A percentile compares a stretch with the other conserved stretches of the same genome.
phyloP scores from a whole-genome alignment of 2,797 vertebrate species.

The Phoebastria nigripes region DNA sequence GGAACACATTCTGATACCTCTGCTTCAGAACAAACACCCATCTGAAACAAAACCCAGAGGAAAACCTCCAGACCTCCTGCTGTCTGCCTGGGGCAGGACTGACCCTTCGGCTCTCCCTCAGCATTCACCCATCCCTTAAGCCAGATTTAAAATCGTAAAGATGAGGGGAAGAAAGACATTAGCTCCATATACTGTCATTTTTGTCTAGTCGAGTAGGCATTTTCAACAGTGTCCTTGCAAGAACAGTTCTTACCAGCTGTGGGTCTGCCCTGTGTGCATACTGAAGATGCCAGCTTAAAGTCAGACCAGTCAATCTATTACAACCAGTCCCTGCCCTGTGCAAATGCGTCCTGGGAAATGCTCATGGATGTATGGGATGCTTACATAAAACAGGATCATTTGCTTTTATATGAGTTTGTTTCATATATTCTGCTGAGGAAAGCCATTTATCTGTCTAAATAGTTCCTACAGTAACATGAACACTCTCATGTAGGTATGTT shows the following conservation, averaged over 20 bases:
- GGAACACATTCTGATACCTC: background rate
- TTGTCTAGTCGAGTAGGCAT: background rate
- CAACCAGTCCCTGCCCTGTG: background rate
- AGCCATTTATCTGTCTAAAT: background rate
- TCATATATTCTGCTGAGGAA: background rate
- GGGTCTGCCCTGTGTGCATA: background rate
- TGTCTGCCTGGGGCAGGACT: background rate
- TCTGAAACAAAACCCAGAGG: background rate
- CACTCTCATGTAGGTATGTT: background rate
- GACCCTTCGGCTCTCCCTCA: background rate
- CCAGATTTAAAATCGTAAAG: background rate
- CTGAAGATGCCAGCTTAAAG: background rate
- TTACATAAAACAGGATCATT: background rate
- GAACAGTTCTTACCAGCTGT: background rate
- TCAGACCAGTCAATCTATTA: background rate
- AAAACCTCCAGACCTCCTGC: background rate
- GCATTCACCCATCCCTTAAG: background rate
- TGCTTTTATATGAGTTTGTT: background rate
- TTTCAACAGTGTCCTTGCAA: background rate
- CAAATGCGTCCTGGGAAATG: background rate
- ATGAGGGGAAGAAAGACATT: background rate
- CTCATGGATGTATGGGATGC: background rate
- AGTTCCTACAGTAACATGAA: background rate
- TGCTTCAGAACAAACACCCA: constrained; percentile 8
- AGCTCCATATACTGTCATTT: background rate